Conservation (phyloP, 2,797 vertebrate genomes). For the Tarsius wallacei region DNA sequence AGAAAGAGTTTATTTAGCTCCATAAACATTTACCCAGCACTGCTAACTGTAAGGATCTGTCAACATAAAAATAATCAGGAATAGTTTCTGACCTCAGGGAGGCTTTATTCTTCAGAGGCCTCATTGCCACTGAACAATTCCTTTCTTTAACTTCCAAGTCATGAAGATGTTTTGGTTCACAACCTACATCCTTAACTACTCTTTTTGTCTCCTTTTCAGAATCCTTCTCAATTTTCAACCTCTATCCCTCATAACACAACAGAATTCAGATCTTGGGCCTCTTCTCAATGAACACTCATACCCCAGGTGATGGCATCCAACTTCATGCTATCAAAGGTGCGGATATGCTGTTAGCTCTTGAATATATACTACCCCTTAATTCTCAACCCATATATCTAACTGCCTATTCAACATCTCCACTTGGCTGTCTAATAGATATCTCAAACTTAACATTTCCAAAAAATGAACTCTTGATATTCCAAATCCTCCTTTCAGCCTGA, state of each 20-base stretch:
- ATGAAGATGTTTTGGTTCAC: not conserved
- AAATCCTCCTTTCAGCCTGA: not conserved
- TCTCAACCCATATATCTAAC: not conserved
- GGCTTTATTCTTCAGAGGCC: not conserved
- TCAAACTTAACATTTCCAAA: not conserved
- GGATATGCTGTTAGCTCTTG: not conserved
- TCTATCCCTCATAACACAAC: not conserved
- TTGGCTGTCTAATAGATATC: not conserved
- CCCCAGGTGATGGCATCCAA: not conserved
- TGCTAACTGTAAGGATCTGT: fast-evolving
- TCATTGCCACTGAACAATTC: not conserved
- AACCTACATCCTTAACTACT: fast-evolving
- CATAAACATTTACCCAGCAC: not conserved
- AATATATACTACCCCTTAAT: not conserved
- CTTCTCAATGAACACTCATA: not conserved
- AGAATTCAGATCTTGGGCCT: not conserved
- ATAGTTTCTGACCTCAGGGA: not conserved
- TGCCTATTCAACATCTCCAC: not conserved
- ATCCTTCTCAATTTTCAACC: not conserved
- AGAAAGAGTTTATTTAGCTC: not conserved
- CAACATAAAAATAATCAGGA: not conserved
- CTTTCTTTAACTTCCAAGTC: not conserved
- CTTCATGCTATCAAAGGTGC: not conserved
- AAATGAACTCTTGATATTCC: not conserved
- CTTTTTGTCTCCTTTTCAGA: not conserved